phyloP scores from a whole-genome alignment of 2,113 vertebrate species.

The Neolamprologus kungweensis region DNA sequence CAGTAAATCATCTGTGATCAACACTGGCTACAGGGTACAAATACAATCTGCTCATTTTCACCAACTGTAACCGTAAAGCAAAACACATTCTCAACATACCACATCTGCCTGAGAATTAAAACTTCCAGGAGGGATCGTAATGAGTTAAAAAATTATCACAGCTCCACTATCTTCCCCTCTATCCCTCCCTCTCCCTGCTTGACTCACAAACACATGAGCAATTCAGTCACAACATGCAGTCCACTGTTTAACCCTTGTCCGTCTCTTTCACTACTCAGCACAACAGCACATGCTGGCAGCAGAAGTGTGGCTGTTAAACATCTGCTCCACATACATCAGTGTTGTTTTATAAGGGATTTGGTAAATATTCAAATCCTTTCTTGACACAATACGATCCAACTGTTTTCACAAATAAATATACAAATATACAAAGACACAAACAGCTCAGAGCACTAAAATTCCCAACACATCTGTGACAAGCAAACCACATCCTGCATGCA shows the following conservation, averaged over 20 bases:
- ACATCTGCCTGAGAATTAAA: slow-evolving; percentile 21
- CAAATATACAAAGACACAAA: neutral
- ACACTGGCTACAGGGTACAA: neutral
- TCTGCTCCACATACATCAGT: neutral
- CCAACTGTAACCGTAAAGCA: neutral
- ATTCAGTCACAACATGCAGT: slow-evolving; percentile 21
- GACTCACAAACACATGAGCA: slow-evolving; percentile 65
- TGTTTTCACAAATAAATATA: neutral
- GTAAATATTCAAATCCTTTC: neutral
- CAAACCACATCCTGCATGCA: neutral
- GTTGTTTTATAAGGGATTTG: neutral
- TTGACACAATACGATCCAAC: neutral
- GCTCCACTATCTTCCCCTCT: slow-evolving; percentile 7
- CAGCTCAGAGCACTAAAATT: neutral
- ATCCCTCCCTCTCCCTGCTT: slow-evolving; percentile 20
- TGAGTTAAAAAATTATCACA: slow-evolving; percentile 44
- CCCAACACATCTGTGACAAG: neutral
- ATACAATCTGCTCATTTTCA: neutral
- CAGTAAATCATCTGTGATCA: neutral
- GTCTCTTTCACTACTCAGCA: neutral
- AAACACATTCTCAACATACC: neutral
- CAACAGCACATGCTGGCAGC: neutral
- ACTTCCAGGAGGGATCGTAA: neutral
- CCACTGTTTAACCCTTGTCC: slow-evolving; percentile 38
- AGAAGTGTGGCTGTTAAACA: neutral